Evolutionary conservation across 2,888 invertebrate genomes (phyloP).

Genomic region (Brenthis hecate): DNA sequence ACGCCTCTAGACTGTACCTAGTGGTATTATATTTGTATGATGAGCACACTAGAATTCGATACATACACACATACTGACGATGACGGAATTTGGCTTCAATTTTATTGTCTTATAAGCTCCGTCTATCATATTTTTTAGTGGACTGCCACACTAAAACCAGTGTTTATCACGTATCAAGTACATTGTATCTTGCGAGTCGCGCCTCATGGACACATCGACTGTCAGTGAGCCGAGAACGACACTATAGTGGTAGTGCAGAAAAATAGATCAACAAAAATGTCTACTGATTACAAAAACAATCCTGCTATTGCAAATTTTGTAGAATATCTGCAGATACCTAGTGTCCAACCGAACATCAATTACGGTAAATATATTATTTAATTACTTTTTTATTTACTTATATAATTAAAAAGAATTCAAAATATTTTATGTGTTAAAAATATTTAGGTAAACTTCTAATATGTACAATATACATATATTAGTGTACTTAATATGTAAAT

Average conservation of each 20-base stretch:
- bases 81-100: too few relatives aligned
- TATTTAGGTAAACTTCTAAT: too few relatives aligned
- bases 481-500: too few relatives aligned
- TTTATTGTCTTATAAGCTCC: too few relatives aligned
- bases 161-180: constrained; percentile 1
- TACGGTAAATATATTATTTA: constrained; percentile 82
- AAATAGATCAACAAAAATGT: constrained; percentile 48
- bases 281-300: constrained; percentile 61
- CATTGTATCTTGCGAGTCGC: not conserved
- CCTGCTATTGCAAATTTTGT: constrained; percentile 86
- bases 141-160: not conserved
- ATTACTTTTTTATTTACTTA: not conserved
- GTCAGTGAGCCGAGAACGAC: constrained; percentile 2
- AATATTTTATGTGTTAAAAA: too few relatives aligned
- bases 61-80: too few relatives aligned
- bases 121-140: not conserved
- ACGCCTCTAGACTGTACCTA: too few relatives aligned
- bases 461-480: too few relatives aligned
- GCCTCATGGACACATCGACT: not conserved
- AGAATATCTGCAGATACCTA: constrained; percentile 88
- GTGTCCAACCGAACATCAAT: constrained; percentile 88
- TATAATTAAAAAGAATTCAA: not conserved
- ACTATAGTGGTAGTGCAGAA: not conserved
- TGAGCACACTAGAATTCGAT: too few relatives aligned
- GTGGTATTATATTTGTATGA: too few relatives aligned